These are phyloP conservation scores for Speoplatyrhinus poulsoni DNA, from an alignment of 2,113 vertebrate genomes.

Conservation along the genomic window DNA sequence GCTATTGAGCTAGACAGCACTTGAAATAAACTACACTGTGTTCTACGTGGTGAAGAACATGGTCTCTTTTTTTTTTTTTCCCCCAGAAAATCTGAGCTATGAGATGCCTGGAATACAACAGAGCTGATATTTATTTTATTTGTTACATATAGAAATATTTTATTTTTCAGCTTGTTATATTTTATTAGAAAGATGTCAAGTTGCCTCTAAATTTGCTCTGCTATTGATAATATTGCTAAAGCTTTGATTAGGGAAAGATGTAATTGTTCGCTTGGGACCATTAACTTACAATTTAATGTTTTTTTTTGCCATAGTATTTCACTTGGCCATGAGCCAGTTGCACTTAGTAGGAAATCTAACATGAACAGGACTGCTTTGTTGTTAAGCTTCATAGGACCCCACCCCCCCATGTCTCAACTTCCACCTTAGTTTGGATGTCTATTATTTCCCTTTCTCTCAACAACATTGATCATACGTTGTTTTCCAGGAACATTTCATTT, in stretches of 20 bases:
- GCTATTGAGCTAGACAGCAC: neutral
- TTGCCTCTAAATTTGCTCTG: constrained; percentile 55
- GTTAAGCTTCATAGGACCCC: constrained; percentile 11
- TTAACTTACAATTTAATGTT: constrained; percentile 33
- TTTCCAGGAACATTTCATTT: neutral
- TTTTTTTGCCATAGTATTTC: constrained; percentile 40
- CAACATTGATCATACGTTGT: neutral
- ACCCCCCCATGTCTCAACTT: neutral
- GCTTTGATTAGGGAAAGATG: constrained; percentile 19
- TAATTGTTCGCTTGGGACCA: constrained; percentile 59
- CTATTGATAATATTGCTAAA: constrained; percentile 34
- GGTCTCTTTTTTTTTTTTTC: constrained; percentile 30
- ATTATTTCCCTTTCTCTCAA: constrained; percentile 1
- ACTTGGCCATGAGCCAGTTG: constrained; percentile 31
- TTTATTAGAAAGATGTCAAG: constrained; percentile 60
- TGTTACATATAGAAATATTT: constrained; percentile 69
- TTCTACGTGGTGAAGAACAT: neutral
- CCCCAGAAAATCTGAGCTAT: constrained; percentile 31
- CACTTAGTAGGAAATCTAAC: constrained; percentile 28
- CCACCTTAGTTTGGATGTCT: neutral
- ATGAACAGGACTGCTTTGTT: constrained; percentile 4
- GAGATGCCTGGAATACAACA: constrained; percentile 52
- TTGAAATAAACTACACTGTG: constrained; percentile 38
- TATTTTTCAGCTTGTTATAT: constrained; percentile 38
- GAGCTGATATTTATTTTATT: constrained; percentile 76